Conservation (phyloP, 2,113 vertebrate species). For the Bolborhynchus lineola region DNA sequence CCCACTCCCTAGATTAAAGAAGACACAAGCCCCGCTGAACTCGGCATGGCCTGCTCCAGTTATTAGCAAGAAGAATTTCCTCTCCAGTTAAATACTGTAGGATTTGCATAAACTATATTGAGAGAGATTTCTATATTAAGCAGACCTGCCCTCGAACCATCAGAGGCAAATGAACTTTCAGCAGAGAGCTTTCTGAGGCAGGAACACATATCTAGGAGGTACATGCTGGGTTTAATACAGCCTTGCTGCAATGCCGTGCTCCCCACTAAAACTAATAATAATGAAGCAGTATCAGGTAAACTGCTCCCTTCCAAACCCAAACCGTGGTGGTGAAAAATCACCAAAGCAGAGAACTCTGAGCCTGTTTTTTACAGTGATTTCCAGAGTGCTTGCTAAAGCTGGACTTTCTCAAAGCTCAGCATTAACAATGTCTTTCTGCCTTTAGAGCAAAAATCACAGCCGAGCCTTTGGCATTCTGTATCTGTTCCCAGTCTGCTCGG, state of each 20-base stretch:
- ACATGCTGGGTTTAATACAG: background rate
- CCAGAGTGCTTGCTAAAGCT: background rate
- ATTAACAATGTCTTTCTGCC: background rate
- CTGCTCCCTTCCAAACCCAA: background rate
- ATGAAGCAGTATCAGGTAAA: background rate
- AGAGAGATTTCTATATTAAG: conserved; percentile 61
- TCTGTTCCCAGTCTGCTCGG: background rate
- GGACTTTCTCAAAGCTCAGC: background rate
- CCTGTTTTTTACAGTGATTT: background rate
- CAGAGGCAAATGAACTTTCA: conserved; percentile 48
- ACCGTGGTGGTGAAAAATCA: background rate
- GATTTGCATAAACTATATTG: conserved; percentile 67
- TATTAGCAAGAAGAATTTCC: conserved; percentile 68
- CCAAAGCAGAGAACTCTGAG: background rate
- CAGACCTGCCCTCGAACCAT: conserved; percentile 51
- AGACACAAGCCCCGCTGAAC: conserved; percentile 46
- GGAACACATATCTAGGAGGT: background rate
- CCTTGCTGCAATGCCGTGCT: background rate
- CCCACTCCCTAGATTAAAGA: conserved; percentile 64
- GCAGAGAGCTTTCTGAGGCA: background rate
- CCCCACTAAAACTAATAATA: background rate
- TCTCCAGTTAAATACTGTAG: conserved; percentile 56
- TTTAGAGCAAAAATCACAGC: background rate
- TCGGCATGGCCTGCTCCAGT: conserved; percentile 46
- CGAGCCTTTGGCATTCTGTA: background rate